Conservation (phyloP, 2,797 vertebrate genomes). For the Adrianichthys oophorus region DNA sequence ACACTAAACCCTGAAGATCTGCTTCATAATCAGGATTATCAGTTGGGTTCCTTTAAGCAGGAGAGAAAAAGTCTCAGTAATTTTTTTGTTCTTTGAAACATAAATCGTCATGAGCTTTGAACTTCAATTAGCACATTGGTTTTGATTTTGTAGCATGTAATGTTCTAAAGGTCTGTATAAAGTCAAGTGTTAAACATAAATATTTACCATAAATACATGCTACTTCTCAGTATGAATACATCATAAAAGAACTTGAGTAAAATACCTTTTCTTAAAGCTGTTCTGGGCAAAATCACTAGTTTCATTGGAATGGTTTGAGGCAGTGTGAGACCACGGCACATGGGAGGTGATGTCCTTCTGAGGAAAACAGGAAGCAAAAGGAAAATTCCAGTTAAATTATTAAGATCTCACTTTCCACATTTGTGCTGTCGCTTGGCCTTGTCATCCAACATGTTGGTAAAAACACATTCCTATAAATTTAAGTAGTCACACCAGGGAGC, state of each 20-base stretch:
- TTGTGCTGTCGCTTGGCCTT: no score
- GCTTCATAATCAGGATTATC: conserved; percentile 84
- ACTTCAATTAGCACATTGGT: not conserved
- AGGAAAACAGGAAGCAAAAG: conserved; percentile 61
- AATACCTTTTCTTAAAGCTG: conserved; percentile 81
- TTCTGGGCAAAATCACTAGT: conserved; percentile 71
- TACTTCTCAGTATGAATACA: conserved; percentile 2
- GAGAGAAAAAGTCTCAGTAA: not conserved
- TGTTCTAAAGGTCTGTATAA: no score
- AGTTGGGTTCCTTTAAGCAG: conserved; percentile 76
- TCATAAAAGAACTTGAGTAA: not conserved
- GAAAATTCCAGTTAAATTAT: no score
- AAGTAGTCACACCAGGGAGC: no score
- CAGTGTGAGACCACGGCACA: conserved; percentile 76
- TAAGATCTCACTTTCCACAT: no score
- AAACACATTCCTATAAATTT: no score
- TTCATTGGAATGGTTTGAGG: conserved; percentile 78
- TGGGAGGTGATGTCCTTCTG: conserved; percentile 61
- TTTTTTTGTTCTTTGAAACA: not conserved
- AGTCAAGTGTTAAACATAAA: no score
- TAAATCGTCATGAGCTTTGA: not conserved
- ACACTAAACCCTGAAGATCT: conserved; percentile 90
- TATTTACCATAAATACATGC: no score
- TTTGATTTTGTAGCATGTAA: not conserved
- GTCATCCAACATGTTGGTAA: no score